phyloP scores from a whole-genome alignment of 2,797 vertebrate species.

The Falco columbarius region DNA sequence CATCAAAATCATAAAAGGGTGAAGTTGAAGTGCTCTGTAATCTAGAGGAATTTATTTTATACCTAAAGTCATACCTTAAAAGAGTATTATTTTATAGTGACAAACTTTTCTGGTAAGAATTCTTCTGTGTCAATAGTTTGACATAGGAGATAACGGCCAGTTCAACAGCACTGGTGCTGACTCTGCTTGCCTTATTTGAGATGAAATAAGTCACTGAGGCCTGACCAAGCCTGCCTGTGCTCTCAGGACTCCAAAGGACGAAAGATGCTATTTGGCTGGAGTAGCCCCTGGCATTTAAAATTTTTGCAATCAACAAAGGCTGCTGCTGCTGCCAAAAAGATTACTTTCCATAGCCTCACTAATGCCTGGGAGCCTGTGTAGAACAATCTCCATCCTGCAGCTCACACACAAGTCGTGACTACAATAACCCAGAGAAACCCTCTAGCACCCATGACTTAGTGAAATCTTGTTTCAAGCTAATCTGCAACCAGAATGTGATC shows the following conservation, averaged over 20 bases:
- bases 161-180: neutral
- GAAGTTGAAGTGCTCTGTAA: neutral
- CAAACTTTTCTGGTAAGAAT: neutral
- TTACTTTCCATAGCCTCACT: neutral
- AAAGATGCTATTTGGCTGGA: constrained; percentile 25
- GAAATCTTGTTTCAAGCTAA: constrained; percentile 42
- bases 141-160: neutral
- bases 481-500: neutral
- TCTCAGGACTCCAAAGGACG: neutral
- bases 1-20: neutral
- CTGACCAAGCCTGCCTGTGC: neutral
- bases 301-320: neutral
- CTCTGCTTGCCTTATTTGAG: neutral
- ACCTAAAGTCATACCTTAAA: neutral
- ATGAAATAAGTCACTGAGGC: neutral
- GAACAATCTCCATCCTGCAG: constrained; percentile 32
- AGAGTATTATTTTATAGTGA: neutral
- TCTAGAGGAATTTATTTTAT: neutral
- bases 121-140: neutral
- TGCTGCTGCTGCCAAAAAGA: neutral
- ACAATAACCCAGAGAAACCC: constrained; percentile 25
- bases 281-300: neutral
- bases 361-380: constrained; percentile 7
- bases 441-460: neutral
- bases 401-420: neutral